phyloP scores from a whole-genome alignment of 2,113 vertebrate species.

The Misgurnus mizolepis region DNA sequence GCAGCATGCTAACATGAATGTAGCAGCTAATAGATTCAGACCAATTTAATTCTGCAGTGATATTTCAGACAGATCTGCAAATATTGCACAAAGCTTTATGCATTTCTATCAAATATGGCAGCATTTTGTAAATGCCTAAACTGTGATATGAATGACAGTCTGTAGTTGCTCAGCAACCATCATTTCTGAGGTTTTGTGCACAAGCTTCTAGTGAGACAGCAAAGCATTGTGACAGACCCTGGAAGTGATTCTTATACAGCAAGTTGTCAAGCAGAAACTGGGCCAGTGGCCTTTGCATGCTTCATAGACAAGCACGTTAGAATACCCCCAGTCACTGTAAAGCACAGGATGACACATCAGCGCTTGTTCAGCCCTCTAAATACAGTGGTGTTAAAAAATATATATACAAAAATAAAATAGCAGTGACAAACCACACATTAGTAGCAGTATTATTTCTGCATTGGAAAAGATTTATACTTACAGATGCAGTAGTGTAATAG shows the following conservation, averaged over 20 bases:
- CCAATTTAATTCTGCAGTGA: neutral
- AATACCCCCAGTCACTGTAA: slow-evolving; percentile 28
- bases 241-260: slow-evolving; percentile 46
- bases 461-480: no score
- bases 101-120: slow-evolving; percentile 32
- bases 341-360: slow-evolving; percentile 44
- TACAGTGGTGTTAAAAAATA: slow-evolving; percentile 13
- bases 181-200: slow-evolving; percentile 38
- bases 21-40: neutral
- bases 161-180: slow-evolving; percentile 53
- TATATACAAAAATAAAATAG: slow-evolving; percentile 45
- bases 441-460: no score
- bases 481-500: no score
- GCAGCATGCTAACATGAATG: neutral
- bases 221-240: slow-evolving; percentile 39
- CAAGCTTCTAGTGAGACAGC: slow-evolving; percentile 39
- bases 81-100: slow-evolving; percentile 6
- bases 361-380: slow-evolving; percentile 40
- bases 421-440: neutral
- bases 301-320: slow-evolving; percentile 29
- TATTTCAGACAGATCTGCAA: neutral
- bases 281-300: slow-evolving; percentile 33
- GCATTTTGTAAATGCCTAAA: slow-evolving; percentile 14
- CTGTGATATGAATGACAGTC: slow-evolving; percentile 24
- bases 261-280: slow-evolving; percentile 46